Base-by-base conservation (phyloP, 2,113 vertebrate species). In the Chlorocebus sabaeus region DNA sequence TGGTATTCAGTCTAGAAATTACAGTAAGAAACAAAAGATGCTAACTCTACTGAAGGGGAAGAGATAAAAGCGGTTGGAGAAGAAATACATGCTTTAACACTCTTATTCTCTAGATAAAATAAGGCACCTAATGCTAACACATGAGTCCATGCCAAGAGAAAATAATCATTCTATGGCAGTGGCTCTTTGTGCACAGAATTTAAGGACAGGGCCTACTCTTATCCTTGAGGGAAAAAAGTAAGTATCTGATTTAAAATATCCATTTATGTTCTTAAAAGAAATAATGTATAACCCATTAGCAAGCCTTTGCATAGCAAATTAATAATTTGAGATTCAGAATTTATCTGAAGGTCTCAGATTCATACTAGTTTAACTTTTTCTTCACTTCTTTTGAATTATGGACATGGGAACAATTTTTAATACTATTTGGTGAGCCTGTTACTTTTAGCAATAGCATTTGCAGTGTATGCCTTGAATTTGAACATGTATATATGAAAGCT, bases 91-190 rank as follows among this genome's bases (percentile, higher is more conserved):
- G 81, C 57, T 96, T 96, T 89, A 95, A 90, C 8, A 93, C 23
- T 52, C 23, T 88, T 64, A 22, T 83, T 97, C 78, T n/a, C 89
- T 23, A 64, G 91, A 4, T 64, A 85, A 55, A 80, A 79, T 82
- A 97, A 91, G 48, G 83, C 11, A 89, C 92, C n/a, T 96, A 96
- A 96, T 91, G 72, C 76, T 92, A 80, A 85, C 59, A 55, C 40
- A 95, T 45, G 68, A 79, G 90, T 27, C 22, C 78, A 61, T 23
- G 75, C 95, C 32, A 95, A 97, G 55, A 94, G 61, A 93, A 96
- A 97, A 97, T 88, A 94, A 95, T 55, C 79, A 72, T 97, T 95
- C 68, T 97, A 97, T 35, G 93, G 3, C 55, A 95, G 27, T 27
- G 93, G 30, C 27, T 94, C 13, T 73, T 13, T 81, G 5, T 52